A percentile compares a stretch with the other conserved stretches of the same genome.
Evolutionary conservation across 2,888 invertebrate species (phyloP).

Genomic region (Ichneumoninae sp.): DNA sequence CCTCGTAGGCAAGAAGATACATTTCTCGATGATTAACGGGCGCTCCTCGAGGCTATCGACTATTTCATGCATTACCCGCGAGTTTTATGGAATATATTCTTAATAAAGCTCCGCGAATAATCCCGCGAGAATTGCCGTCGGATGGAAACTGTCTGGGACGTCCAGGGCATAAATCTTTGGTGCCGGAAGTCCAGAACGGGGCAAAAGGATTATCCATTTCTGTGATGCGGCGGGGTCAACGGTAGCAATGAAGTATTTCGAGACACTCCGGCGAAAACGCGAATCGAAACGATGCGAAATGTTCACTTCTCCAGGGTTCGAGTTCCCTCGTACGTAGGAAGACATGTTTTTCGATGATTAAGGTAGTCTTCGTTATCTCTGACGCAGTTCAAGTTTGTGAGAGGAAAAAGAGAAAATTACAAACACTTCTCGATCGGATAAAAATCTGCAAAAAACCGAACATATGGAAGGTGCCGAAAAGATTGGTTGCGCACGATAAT

Average conservation of each 20-base stretch:
- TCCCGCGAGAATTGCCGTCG: background rate
- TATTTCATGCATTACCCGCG: background rate
- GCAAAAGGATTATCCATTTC: too few relatives aligned
- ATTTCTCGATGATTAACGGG: slow-evolving; percentile 25
- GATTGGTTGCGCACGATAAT: too few relatives aligned
- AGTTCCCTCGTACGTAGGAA: too few relatives aligned
- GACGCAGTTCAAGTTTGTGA: too few relatives aligned
- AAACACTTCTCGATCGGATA: too few relatives aligned
- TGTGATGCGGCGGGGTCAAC: background rate
- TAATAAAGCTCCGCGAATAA: slow-evolving; percentile 1
- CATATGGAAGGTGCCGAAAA: too few relatives aligned
- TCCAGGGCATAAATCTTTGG: too few relatives aligned
- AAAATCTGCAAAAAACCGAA: too few relatives aligned
- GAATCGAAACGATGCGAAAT: slow-evolving; percentile 24
- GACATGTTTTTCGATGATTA: background rate
- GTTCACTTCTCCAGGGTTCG: slow-evolving; percentile 11
- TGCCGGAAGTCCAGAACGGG: too few relatives aligned
- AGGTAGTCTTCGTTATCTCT: background rate
- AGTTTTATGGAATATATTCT: slow-evolving; percentile 14
- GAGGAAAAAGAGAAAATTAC: too few relatives aligned
- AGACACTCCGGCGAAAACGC: background rate
- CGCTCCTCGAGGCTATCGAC: slow-evolving; percentile 3
- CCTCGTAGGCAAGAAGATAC: background rate
- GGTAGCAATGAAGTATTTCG: slow-evolving; percentile 58
- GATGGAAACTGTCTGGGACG: background rate